Percentiles rank a stretch among this genome's conserved stretches.
Evolutionary conservation across 2,113 vertebrate genomes (phyloP).

Genomic region (Ciconia boyciana): DNA sequence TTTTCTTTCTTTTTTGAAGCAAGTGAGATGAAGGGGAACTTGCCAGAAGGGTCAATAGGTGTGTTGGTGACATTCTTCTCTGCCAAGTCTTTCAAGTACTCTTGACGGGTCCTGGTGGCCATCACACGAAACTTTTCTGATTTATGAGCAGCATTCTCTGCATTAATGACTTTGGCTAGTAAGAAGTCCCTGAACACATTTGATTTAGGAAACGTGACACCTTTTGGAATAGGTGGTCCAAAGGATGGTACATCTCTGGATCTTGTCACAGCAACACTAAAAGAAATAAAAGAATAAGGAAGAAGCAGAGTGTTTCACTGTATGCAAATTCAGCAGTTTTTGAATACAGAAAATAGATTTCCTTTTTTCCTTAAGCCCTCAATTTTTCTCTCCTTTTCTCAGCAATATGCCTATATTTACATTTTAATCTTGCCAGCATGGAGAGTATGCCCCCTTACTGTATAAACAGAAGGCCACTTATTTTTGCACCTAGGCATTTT

Average conservation of each 20-base stretch:
- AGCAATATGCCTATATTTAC: neutral
- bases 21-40: constrained; percentile 94
- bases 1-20: constrained; percentile 95
- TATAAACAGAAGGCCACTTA: neutral
- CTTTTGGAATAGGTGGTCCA: constrained; percentile 92
- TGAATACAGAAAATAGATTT: neutral
- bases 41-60: constrained; percentile 90
- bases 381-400: neutral
- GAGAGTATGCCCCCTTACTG: neutral
- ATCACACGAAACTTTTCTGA: constrained; percentile 95
- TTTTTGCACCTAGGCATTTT: neutral
- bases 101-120: constrained; percentile 94
- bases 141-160: constrained; percentile 95
- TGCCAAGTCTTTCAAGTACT: constrained; percentile 93
- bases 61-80: constrained; percentile 95
- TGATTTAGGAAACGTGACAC: constrained; percentile 94
- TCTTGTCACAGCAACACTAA: constrained; percentile 91
- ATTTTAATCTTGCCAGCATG: neutral
- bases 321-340: neutral
- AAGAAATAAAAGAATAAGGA: neutral
- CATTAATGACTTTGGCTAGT: constrained; percentile 94
- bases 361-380: neutral
- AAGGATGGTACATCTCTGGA: constrained; percentile 95
- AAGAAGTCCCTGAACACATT: constrained; percentile 97
- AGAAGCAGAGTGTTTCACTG: neutral